Evolutionary conservation across 2,888 invertebrate species (phyloP).

Genomic region (Drosophila planitibia): DNA sequence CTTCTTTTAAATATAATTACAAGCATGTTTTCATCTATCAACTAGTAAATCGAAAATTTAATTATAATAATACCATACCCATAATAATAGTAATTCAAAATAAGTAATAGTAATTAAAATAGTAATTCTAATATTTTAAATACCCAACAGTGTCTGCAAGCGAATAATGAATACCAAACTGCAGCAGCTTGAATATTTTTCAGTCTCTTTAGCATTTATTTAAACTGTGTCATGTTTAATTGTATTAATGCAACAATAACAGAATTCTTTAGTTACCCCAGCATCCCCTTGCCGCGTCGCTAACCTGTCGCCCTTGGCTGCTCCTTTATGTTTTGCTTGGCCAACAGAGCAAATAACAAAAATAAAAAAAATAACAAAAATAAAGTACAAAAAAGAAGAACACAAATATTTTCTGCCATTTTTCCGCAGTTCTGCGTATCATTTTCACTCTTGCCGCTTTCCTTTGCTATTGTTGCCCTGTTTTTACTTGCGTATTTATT

Average conservation of each 20-base stretch:
- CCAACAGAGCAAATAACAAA: constrained; percentile 33
- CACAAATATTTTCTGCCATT: constrained; percentile 62
- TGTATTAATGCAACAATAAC: constrained; percentile 38
- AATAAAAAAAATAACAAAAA: not conserved
- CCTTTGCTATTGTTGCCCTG: constrained; percentile 44
- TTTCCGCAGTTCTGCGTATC: constrained; percentile 71
- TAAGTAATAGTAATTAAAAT: not conserved
- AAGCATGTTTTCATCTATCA: not conserved
- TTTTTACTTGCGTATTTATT: constrained; percentile 65
- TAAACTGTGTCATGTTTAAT: constrained; percentile 40
- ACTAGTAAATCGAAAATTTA: not conserved
- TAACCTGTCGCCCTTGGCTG: constrained; percentile 18
- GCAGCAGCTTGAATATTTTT: not conserved
- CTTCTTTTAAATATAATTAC: no score
- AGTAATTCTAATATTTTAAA: not conserved
- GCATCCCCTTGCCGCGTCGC: not conserved
- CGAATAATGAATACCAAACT: not conserved
- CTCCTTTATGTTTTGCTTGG: constrained; percentile 44
- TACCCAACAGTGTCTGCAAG: not conserved
- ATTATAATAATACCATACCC: not conserved
- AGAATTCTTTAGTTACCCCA: not conserved
- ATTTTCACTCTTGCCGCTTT: constrained; percentile 60
- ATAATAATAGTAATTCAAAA: not conserved
- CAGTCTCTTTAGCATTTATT: constrained; percentile 16
- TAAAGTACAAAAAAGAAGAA: not conserved